These are phyloP conservation scores for Mythimna loreyi DNA, from an alignment of 2,888 invertebrate species.

Conservation along the genomic window DNA sequence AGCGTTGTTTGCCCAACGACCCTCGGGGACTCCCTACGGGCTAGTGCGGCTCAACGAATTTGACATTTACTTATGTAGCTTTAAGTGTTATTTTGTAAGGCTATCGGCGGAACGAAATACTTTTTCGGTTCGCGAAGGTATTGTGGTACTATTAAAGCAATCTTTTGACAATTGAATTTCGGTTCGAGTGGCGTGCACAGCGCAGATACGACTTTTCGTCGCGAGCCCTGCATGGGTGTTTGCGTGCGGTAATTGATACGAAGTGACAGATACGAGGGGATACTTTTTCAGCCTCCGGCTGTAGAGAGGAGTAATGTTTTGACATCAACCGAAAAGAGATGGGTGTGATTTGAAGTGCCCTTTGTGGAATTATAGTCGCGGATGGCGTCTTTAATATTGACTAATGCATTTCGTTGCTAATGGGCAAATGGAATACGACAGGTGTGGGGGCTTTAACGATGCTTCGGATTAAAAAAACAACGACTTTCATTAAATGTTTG, in stretches of 20 bases:
- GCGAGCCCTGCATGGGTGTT: conserved; percentile 82
- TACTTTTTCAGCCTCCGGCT: conserved; percentile 85
- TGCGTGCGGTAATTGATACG: conserved; percentile 91
- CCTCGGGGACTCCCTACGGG: conserved; percentile 80
- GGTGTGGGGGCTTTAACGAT: conserved; percentile 83
- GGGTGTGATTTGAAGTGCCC: conserved; percentile 91
- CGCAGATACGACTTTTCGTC: conserved; percentile 85
- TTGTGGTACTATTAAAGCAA: conserved; percentile 86
- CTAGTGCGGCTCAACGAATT: conserved; percentile 71
- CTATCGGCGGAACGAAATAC: conserved; percentile 73
- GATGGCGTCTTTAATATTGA: conserved; percentile 89
- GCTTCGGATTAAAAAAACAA: conserved; percentile 71
- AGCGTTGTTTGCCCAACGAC: conserved; percentile 89
- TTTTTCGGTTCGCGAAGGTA: conserved; percentile 77
- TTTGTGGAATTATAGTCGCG: conserved; percentile 91
- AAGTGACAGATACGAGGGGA: conserved; percentile 89
- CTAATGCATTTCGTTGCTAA: conserved; percentile 90
- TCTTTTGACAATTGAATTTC: conserved; percentile 90
- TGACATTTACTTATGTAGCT: conserved; percentile 74
- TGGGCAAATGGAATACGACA: conserved; percentile 87
- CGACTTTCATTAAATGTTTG: conserved; percentile 50
- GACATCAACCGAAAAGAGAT: conserved; percentile 89
- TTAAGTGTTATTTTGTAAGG: conserved; percentile 78
- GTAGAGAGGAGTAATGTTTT: conserved; percentile 86
- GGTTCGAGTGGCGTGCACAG: conserved; percentile 81